Percentiles rank a stretch among this genome's conserved stretches.
Evolutionary conservation across 2,797 vertebrate species (phyloP).

Genomic region (Chromobotia macracanthus): DNA sequence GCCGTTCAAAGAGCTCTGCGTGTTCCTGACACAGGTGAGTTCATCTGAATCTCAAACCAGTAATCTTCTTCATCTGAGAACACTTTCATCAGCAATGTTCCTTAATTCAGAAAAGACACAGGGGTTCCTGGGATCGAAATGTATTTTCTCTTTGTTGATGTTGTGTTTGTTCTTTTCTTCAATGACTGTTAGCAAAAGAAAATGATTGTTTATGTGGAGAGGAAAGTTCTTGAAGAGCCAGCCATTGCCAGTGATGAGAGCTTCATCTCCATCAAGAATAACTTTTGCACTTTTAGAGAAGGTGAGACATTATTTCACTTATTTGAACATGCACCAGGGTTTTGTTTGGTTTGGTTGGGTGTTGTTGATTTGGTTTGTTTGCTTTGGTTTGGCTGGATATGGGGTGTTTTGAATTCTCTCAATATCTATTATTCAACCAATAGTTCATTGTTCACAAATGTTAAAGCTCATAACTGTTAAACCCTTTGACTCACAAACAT

Average conservation of each 20-base stretch:
- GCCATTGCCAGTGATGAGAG: constrained; percentile 87
- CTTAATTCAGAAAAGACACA: no score
- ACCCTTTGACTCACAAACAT: no score
- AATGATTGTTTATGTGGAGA: constrained; percentile 97
- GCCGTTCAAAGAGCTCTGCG: constrained; percentile 95
- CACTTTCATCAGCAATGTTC: no score
- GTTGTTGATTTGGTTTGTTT: no score
- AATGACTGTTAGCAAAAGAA: constrained; percentile 79
- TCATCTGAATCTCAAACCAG: no score
- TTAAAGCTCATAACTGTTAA: no score
- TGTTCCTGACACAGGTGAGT: constrained; percentile 89
- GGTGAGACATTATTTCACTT: constrained; percentile 79
- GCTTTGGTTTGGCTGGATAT: no score
- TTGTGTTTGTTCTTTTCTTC: neutral
- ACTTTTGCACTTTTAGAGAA: constrained; percentile 96
- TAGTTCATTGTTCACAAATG: no score
- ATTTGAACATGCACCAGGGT: neutral
- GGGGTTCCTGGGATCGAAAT: no score
- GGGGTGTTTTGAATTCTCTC: no score
- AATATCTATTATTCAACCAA: no score
- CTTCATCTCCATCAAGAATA: constrained; percentile 88
- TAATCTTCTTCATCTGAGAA: no score
- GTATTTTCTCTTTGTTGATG: neutral
- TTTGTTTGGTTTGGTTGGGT: neutral
- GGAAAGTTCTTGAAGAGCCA: constrained; percentile 93